These are phyloP conservation scores for Diadromus collaris DNA, from an alignment of 2,888 invertebrate species.

Conservation along the genomic window DNA sequence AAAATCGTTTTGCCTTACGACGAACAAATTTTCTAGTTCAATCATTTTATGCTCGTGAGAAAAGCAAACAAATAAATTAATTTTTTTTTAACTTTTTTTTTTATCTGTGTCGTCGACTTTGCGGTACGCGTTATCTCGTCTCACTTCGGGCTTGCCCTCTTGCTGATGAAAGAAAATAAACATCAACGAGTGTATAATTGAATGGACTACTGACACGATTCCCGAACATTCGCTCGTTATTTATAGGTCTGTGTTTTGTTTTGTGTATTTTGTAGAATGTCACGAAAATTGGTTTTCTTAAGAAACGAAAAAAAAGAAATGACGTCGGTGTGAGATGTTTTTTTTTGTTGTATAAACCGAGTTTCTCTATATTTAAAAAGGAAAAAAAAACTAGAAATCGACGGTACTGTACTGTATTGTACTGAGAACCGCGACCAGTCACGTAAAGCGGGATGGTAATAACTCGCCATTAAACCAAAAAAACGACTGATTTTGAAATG, in stretches of 20 bases:
- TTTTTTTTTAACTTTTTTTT: no score
- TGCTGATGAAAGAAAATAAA: background rate
- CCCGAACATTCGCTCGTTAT: background rate
- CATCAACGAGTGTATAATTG: constrained; percentile 1
- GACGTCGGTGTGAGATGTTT: constrained; percentile 8
- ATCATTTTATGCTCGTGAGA: constrained; percentile 45
- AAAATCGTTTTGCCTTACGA: constrained; percentile 9
- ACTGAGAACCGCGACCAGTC: constrained; percentile 37
- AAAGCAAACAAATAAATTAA: constrained; percentile 32
- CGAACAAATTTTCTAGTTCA: constrained; percentile 23
- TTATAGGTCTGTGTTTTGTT: background rate
- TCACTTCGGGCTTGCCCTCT: constrained; percentile 9
- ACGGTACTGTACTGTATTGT: constrained; percentile 21
- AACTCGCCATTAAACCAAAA: constrained; percentile 69
- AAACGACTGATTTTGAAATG: constrained; percentile 72
- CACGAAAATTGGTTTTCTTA: background rate
- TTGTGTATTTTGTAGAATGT: constrained; percentile 3
- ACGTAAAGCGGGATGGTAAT: constrained; percentile 58
- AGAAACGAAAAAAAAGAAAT: background rate
- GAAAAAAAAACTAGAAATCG: constrained; percentile 31
- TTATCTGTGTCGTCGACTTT: constrained; percentile 45
- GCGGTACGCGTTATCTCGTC: constrained; percentile 22
- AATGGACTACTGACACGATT: background rate
- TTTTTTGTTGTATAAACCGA: constrained; percentile 5
- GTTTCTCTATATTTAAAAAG: constrained; percentile 10